These are phyloP conservation scores for Aplysia californica DNA, from an alignment of 1,140 invertebrate species.

Conservation along the genomic window DNA sequence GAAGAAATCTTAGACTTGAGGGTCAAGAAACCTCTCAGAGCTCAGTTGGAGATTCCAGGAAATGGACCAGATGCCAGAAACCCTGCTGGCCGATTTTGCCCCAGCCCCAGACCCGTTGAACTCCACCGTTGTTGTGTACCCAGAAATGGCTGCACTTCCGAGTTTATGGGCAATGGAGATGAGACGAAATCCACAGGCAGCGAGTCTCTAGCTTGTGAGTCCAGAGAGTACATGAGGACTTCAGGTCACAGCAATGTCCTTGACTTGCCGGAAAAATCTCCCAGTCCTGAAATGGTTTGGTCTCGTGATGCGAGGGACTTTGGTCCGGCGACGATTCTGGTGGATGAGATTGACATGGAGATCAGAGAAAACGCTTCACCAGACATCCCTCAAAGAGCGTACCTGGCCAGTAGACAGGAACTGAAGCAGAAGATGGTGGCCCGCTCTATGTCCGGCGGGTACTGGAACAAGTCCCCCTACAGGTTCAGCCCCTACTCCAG, in stretches of 20 bases:
- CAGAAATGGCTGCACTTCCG: constrained; percentile 6
- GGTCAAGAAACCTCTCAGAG: not conserved
- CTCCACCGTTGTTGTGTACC: not conserved
- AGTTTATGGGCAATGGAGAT: not conserved
- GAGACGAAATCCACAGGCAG: not conserved
- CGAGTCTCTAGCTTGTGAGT: too few species aligned
- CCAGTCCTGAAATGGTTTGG: too few species aligned
- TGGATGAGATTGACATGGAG: not conserved
- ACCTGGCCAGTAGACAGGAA: not conserved
- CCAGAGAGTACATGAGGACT: too few species aligned
- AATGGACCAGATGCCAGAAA: not conserved
- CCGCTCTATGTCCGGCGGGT: not conserved
- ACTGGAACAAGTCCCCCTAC: not conserved
- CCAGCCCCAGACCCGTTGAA: too few species aligned
- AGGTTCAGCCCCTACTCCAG: not conserved
- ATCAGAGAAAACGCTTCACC: not conserved
- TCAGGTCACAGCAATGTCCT: too few species aligned
- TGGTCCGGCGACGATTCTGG: not conserved
- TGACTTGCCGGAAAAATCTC: too few species aligned
- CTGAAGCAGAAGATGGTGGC: not conserved
- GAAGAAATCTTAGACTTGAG: not conserved
- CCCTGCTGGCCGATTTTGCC: not conserved
- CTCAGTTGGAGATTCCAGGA: not conserved
- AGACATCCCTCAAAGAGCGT: not conserved
- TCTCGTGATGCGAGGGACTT: not conserved